phyloP scores from a whole-genome alignment of 2,797 vertebrate species.

The Gallirallus australis region DNA sequence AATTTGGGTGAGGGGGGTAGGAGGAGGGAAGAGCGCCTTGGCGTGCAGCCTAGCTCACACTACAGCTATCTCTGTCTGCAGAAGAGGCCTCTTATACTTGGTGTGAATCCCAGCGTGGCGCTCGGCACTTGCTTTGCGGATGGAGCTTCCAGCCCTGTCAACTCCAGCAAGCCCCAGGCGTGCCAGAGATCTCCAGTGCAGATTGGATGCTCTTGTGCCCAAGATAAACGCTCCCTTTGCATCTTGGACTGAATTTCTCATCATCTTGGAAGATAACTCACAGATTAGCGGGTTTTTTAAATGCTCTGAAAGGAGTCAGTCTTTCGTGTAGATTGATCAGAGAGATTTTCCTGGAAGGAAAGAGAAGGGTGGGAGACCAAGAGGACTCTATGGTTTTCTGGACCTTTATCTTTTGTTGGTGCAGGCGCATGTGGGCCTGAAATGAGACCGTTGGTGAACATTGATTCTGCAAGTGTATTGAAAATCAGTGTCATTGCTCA shows the following conservation, averaged over 20 bases:
- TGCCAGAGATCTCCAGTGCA: slow-evolving; percentile 44
- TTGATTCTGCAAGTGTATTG: not conserved
- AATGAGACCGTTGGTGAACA: not conserved
- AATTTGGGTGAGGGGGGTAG: not conserved
- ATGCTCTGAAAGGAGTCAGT: not conserved
- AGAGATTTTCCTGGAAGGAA: slow-evolving; percentile 11
- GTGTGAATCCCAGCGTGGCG: slow-evolving; percentile 7
- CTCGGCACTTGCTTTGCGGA: not conserved
- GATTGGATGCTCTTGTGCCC: slow-evolving; percentile 32
- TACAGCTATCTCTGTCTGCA: not conserved
- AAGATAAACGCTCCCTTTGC: slow-evolving; percentile 8
- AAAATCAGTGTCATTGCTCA: not conserved
- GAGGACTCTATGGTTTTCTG: not conserved
- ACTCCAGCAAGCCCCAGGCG: not conserved
- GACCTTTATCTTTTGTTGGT: not conserved
- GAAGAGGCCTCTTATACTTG: not conserved
- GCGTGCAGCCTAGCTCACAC: not conserved
- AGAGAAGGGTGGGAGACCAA: not conserved
- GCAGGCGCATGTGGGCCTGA: not conserved
- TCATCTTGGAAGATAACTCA: not conserved
- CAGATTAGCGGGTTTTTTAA: not conserved
- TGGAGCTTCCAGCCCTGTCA: not conserved
- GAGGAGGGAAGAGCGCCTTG: slow-evolving; percentile 1
- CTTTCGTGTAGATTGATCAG: not conserved
- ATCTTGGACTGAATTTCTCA: not conserved